Percentiles rank a stretch among this genome's conserved stretches.
These are phyloP conservation scores for Pristionchus mayeri DNA, from an alignment of 2,888 invertebrate genomes.

Conservation along the genomic window DNA sequence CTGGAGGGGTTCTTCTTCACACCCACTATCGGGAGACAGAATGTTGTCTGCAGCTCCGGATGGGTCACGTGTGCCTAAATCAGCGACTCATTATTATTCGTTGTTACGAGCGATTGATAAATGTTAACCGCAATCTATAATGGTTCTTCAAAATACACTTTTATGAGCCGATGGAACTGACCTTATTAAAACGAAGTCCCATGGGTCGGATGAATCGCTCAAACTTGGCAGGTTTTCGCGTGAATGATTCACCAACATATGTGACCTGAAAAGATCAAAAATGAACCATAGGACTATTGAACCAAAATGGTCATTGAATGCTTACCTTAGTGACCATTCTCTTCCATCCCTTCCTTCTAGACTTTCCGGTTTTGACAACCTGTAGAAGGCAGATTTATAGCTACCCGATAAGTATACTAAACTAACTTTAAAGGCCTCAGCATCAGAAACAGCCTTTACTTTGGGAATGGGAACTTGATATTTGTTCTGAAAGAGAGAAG, in stretches of 20 bases:
- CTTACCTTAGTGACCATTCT: constrained; percentile 99
- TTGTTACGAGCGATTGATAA: too few relatives aligned
- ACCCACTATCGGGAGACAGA: constrained; percentile 95
- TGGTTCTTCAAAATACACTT: too few relatives aligned
- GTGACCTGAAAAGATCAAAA: constrained; percentile 62
- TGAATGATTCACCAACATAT: constrained; percentile 97
- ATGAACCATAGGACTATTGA: not conserved
- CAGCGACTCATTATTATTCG: not conserved
- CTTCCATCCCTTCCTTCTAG: constrained; percentile 91
- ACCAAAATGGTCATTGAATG: not conserved
- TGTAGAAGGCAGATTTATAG: not conserved
- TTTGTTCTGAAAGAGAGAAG: constrained; percentile 83
- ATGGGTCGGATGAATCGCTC: constrained; percentile 98
- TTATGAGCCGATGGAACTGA: constrained; percentile 49
- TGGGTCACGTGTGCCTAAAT: constrained; percentile 95
- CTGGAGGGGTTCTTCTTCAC: constrained; percentile 99
- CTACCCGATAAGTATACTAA: not conserved
- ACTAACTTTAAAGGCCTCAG: constrained; percentile 90
- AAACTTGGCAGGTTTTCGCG: constrained; percentile 98
- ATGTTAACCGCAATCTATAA: too few relatives aligned
- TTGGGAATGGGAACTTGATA: constrained; percentile 99
- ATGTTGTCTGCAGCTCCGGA: constrained; percentile 98
- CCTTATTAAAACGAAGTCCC: constrained; percentile 79
- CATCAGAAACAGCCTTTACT: constrained; percentile 94
- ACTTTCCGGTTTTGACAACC: constrained; percentile 75